Evolutionary conservation across 2,888 invertebrate species (phyloP).

Genomic region (Papilio gigon): DNA sequence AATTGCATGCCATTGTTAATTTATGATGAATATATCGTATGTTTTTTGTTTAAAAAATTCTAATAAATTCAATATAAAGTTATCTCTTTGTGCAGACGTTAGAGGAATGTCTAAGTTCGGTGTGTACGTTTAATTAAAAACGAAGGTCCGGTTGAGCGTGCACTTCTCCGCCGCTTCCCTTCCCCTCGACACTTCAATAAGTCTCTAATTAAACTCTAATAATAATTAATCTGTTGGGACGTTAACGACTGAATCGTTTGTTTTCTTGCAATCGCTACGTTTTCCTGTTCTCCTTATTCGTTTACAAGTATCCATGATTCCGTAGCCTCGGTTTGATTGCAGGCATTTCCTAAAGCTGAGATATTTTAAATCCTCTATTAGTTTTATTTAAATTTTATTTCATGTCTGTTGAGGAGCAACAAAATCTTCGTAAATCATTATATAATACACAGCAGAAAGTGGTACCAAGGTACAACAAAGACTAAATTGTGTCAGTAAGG

Average conservation of each 20-base stretch:
- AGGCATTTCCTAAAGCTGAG: conserved; percentile 11
- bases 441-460: too few relatives aligned
- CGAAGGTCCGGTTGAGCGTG: conserved; percentile 54
- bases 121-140: conserved; percentile 73
- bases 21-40: neutral
- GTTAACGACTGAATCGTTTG: conserved; percentile 59
- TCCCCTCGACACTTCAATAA: conserved; percentile 60
- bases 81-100: neutral
- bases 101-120: conserved; percentile 34
- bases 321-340: conserved; percentile 14
- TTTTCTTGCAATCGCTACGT: conserved; percentile 50
- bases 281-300: conserved; percentile 44
- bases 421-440: too few relatives aligned
- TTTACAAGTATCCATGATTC: conserved; percentile 24
- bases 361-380: neutral
- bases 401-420: neutral
- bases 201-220: conserved; percentile 72
- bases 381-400: conserved; percentile 33
- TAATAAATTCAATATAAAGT: conserved; percentile 10
- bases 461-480: neutral
- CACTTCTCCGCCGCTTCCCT: conserved; percentile 49
- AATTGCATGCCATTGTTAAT: neutral
- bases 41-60: neutral
- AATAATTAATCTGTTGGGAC: conserved; percentile 69
- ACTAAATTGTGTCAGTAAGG: neutral